These are phyloP conservation scores for Thalassophryne amazonica DNA, from an alignment of 2,797 vertebrate genomes.

Conservation along the genomic window DNA sequence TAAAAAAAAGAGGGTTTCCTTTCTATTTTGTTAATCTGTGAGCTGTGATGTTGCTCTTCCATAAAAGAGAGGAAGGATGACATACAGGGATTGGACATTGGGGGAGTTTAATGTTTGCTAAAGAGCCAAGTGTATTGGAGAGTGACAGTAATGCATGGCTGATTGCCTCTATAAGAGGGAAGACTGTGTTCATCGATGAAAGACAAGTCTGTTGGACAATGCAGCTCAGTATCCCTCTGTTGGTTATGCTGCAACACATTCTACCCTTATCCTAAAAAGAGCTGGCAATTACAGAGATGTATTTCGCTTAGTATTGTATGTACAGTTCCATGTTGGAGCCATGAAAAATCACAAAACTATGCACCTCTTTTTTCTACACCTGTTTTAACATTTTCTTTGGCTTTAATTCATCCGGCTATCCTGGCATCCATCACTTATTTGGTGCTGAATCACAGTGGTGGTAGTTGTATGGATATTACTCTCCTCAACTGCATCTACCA, in stretches of 20 bases:
- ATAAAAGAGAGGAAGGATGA: slow-evolving; percentile 36
- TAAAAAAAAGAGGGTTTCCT: slow-evolving; percentile 49
- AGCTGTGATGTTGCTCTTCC: slow-evolving; percentile 55
- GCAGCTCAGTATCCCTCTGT: slow-evolving; percentile 54
- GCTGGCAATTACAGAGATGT: slow-evolving; percentile 44
- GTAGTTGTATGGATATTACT: too few species aligned
- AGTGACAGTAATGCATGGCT: slow-evolving; percentile 69
- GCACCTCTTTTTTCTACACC: slow-evolving; percentile 48
- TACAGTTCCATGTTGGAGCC: slow-evolving; percentile 5
- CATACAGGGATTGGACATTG: slow-evolving; percentile 20
- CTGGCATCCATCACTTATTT: too few species aligned
- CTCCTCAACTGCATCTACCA: too few species aligned
- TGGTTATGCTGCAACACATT: slow-evolving; percentile 58
- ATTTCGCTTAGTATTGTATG: slow-evolving; percentile 53
- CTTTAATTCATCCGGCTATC: too few species aligned
- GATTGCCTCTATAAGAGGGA: slow-evolving; percentile 40
- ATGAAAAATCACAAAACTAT: slow-evolving; percentile 40
- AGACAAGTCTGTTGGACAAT: slow-evolving; percentile 60
- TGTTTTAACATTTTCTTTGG: slow-evolving; percentile 31
- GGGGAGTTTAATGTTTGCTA: slow-evolving; percentile 57
- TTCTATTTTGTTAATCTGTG: slow-evolving; percentile 70
- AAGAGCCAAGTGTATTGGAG: slow-evolving; percentile 54
- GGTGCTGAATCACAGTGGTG: too few species aligned
- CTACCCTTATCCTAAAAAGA: slow-evolving; percentile 56
- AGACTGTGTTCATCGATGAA: slow-evolving; percentile 52